Evolutionary conservation across 2,113 vertebrate species (phyloP).

Genomic region (Cettia cetti): DNA sequence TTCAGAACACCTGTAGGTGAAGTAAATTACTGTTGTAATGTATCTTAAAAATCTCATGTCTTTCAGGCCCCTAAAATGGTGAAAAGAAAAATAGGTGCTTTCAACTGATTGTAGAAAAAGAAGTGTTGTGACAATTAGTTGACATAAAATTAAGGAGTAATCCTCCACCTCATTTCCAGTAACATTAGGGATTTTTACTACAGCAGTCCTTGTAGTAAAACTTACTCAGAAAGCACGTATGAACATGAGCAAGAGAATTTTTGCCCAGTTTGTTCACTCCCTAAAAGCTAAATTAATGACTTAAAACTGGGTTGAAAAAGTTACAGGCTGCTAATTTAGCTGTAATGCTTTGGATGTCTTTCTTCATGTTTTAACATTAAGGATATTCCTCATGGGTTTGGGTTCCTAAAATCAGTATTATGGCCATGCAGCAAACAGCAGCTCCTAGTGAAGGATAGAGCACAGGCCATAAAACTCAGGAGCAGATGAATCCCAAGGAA

Average conservation of each 20-base stretch:
- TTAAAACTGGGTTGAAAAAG: neutral
- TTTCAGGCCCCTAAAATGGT: neutral
- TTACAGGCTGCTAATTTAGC: neutral
- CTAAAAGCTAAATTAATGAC: neutral
- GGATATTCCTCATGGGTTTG: neutral
- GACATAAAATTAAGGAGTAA: neutral
- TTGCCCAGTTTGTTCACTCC: neutral
- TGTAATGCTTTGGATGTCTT: neutral
- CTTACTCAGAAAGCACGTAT: neutral
- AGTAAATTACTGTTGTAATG: neutral
- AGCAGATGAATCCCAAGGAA: neutral
- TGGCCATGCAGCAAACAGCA: neutral
- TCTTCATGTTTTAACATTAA: neutral
- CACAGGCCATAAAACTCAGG: neutral
- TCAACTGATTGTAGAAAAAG: neutral
- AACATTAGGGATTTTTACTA: neutral
- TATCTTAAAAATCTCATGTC: neutral
- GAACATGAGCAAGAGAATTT: neutral
- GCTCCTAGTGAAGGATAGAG: neutral
- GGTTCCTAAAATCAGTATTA: neutral
- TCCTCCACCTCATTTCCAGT: neutral
- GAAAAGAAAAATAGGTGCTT: neutral
- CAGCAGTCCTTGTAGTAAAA: neutral
- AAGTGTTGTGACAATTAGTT: neutral
- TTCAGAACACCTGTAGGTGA: neutral